A percentile compares a stretch with the other conserved stretches of the same genome.
These are phyloP conservation scores for Drosophila kurseongensis DNA, from an alignment of 1,140 invertebrate species.

Conservation along the genomic window DNA sequence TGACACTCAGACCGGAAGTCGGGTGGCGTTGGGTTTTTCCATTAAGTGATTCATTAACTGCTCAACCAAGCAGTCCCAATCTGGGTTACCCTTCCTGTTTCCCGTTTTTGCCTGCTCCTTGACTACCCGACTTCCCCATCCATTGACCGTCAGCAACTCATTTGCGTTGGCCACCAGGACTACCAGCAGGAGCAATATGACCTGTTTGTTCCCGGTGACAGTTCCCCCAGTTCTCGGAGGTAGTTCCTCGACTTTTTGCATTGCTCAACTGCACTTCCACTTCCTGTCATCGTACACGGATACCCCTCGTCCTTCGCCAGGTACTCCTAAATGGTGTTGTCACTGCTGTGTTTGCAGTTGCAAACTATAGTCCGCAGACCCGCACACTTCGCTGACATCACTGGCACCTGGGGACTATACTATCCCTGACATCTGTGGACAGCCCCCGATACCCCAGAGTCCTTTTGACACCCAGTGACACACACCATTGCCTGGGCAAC, in stretches of 20 bases:
- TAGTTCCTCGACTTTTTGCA: slow-evolving; percentile 40
- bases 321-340: slow-evolving; percentile 46
- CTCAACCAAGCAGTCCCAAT: slow-evolving; percentile 35
- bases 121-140: too few relatives aligned
- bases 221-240: slow-evolving; percentile 2
- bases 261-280: slow-evolving; percentile 66
- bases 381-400: slow-evolving; percentile 59
- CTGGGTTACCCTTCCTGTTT: background rate
- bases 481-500: slow-evolving; percentile 38
- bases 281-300: slow-evolving; percentile 34
- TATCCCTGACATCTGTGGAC: slow-evolving; percentile 2
- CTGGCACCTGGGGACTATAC: slow-evolving; percentile 11
- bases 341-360: slow-evolving; percentile 66
- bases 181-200: slow-evolving; percentile 44
- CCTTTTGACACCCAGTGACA: slow-evolving; percentile 25
- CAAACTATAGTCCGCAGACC: slow-evolving; percentile 46
- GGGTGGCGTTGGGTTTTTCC: slow-evolving; percentile 58
- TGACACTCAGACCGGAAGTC: slow-evolving; percentile 58
- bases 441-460: background rate
- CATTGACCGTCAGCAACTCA: slow-evolving; percentile 35
- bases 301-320: slow-evolving; percentile 4
- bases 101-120: background rate
- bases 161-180: slow-evolving; percentile 36
- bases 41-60: slow-evolving; percentile 81
- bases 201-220: background rate